Percentiles rank a stretch among this genome's conserved stretches.
phyloP scores from a whole-genome alignment of 2,888 invertebrate species.

The Hybos culiciformis region DNA sequence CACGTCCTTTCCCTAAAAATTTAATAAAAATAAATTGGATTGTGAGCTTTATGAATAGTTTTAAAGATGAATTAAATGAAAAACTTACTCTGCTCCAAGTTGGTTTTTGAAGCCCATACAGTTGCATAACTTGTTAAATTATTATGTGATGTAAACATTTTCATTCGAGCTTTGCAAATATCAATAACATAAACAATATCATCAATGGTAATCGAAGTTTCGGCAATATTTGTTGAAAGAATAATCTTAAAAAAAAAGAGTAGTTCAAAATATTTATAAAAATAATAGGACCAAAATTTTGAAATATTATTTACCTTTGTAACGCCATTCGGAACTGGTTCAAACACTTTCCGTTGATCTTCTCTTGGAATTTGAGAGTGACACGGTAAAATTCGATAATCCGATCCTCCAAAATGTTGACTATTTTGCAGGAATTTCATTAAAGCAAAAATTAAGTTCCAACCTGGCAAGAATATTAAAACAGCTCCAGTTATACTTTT shows the following conservation, averaged over 20 bases:
- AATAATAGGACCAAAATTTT: background rate
- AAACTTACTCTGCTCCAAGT: conserved; percentile 63
- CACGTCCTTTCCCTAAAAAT: conserved; percentile 75
- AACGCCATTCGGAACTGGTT: conserved; percentile 66
- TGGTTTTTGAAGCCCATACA: conserved; percentile 89
- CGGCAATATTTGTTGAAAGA: conserved; percentile 94
- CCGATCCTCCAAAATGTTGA: conserved; percentile 50
- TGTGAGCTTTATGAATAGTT: no score
- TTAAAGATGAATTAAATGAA: background rate
- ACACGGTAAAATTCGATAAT: conserved; percentile 76
- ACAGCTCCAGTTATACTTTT: conserved; percentile 66
- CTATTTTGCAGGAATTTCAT: conserved; percentile 73
- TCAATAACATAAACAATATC: conserved; percentile 98
- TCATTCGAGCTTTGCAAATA: conserved; percentile 94
- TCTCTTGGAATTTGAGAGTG: conserved; percentile 94
- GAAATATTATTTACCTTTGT: conserved; percentile 54
- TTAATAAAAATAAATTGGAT: no score
- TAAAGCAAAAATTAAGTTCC: conserved; percentile 90
- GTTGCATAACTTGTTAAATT: conserved; percentile 98
- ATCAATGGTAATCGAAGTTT: conserved; percentile 95
- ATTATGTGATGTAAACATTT: conserved; percentile 94
- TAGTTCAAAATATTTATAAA: background rate
- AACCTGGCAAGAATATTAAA: conserved; percentile 87
- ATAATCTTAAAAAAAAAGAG: conserved; percentile 53
- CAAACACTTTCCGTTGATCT: conserved; percentile 88